Percentiles rank a stretch among this genome's conserved stretches.
Evolutionary conservation across 1,140 invertebrate genomes (phyloP).

Genomic region (Sycophila sp.): DNA sequence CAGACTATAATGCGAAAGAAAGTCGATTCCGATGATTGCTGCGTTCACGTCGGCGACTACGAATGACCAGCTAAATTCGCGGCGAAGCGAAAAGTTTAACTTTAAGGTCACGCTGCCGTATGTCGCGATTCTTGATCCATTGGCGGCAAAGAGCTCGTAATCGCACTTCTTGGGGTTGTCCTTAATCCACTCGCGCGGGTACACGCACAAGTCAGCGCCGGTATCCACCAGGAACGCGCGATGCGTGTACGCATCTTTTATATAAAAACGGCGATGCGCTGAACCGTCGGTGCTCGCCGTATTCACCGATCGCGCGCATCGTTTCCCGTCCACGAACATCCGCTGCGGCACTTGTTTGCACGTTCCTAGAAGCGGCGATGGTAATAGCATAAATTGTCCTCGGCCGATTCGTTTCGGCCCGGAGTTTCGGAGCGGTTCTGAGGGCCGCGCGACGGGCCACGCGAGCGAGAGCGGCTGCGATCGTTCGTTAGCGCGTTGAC

Average conservation of each 20-base stretch:
- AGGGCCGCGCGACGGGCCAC: neutral
- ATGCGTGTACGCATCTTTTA: slow-evolving; percentile 25
- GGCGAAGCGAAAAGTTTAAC: slow-evolving; percentile 39
- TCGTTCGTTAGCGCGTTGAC: neutral
- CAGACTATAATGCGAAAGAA: slow-evolving; percentile 49
- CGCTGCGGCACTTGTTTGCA: neutral
- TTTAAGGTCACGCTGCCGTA: slow-evolving; percentile 34
- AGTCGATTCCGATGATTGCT: slow-evolving; percentile 39
- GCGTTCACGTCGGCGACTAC: slow-evolving; percentile 28
- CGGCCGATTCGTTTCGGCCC: neutral
- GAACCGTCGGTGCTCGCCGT: slow-evolving; percentile 29
- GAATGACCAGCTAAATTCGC: slow-evolving; percentile 41
- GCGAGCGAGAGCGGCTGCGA: neutral
- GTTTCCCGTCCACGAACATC: neutral
- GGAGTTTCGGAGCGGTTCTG: neutral
- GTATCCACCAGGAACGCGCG: slow-evolving; percentile 34
- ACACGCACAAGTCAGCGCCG: slow-evolving; percentile 37
- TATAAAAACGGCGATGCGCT: slow-evolving; percentile 39
- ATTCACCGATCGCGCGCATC: slow-evolving; percentile 11
- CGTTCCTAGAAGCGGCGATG: neutral
- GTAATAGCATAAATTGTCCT: slow-evolving; percentile 14
- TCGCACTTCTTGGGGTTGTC: neutral
- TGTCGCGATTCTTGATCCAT: slow-evolving; percentile 41
- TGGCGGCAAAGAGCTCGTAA: slow-evolving; percentile 42
- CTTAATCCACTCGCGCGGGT: neutral